Base-by-base conservation (phyloP, 2,888 invertebrate genomes). In the Patella caerulea region DNA sequence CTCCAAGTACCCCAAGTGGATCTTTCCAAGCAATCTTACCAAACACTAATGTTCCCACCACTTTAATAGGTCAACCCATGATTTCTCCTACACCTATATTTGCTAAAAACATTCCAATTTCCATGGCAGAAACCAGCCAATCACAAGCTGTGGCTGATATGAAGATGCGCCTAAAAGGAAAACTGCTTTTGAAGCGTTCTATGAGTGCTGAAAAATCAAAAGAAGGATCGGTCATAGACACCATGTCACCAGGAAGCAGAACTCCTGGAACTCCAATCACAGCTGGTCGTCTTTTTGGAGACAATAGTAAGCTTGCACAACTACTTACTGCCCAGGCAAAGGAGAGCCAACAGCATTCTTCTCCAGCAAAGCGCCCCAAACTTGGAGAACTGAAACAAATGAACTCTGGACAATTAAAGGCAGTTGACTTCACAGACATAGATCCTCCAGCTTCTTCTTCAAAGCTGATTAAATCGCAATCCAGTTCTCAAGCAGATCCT, bases 131-230 rank as follows among this genome's bases (percentile, higher is more conserved):
- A 65, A 19, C 19, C 17, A 65, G 19, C 24, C 65, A 65, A 24
- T 24, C 19, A 12, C 65, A 65, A 65, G 65, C 65, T 2, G 72
- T 52, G n/a, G n/a, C 53, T 19, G 53, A 74, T 34, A 55, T 83
- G 75, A 84, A 83, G 71, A 54, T 85, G 74, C 86, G 85, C 45
- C 83, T 91, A 54, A 91, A 91, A 77, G 90, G 89, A 15, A 90
- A 89, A 74, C 82, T 91, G 14, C 80, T 91, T 71, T 87, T 91
- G 89, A 90, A 89, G 77, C 83, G 91, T n/a, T 90, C 91, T 1
- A 81, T 90, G 76, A 91, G 90, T 83, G 83, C 87, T 14, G 89
- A 90, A 81, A 82, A 82, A 52, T 72, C 75, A 55, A 77, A 55
- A 14, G 59, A 59, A 24, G 45, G 55, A 14, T 70, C 70, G 17